Conservation (phyloP, 2,888 invertebrate genomes). For the Fabriciana adippe region DNA sequence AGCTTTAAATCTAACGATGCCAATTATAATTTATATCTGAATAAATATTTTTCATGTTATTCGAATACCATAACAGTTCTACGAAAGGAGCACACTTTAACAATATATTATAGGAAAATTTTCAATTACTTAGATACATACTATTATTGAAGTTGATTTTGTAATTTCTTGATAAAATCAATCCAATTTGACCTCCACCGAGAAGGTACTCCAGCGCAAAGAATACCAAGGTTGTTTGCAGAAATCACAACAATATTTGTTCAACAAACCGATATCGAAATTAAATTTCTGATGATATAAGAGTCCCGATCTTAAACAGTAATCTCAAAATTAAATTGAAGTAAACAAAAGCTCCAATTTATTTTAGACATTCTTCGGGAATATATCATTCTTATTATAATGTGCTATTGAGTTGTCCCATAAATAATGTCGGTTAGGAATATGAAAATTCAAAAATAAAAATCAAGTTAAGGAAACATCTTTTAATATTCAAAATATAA, state of each 20-base stretch:
- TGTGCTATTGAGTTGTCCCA: too few species aligned
- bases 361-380: conserved; percentile 16
- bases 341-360: conserved; percentile 20
- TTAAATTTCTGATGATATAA: conserved; percentile 32
- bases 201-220: conserved; percentile 6
- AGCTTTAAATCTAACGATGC: conserved; percentile 4
- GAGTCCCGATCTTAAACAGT: conserved; percentile 16
- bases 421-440: too few species aligned
- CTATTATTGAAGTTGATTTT: conserved; percentile 9
- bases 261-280: conserved; percentile 28
- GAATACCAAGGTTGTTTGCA: conserved; percentile 22
- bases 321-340: conserved; percentile 21
- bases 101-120: not conserved
- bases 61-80: not conserved
- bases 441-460: too few species aligned
- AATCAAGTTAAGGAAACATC: too few species aligned
- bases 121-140: not conserved
- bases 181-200: conserved; percentile 12
- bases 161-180: conserved; percentile 16
- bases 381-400: conserved; percentile 19
- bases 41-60: not conserved
- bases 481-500: too few species aligned
- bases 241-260: conserved; percentile 30
- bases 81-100: not conserved
- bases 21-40: not conserved